Evolutionary conservation across 2,797 vertebrate species (phyloP).

Genomic region (Gouania willdenowi): DNA sequence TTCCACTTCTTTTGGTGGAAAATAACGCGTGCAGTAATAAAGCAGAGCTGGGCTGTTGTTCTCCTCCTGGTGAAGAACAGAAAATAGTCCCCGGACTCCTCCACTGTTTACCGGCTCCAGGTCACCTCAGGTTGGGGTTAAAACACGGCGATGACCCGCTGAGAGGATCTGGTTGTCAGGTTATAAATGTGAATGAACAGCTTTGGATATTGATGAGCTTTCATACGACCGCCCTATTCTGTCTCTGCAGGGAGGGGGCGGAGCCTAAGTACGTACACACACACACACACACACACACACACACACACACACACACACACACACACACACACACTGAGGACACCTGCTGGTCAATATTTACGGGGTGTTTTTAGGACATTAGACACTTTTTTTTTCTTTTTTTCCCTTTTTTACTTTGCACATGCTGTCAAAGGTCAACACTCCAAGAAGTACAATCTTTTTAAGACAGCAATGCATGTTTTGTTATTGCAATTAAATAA

Average conservation of each 20-base stretch:
- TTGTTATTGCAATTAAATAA: too few relatives aligned
- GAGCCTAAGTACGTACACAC: not conserved
- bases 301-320: too few relatives aligned
- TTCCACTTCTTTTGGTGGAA: too few relatives aligned
- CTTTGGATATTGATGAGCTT: conserved; percentile 1
- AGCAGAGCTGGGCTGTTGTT: not conserved
- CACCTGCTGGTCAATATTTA: too few relatives aligned
- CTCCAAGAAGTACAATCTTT: too few relatives aligned
- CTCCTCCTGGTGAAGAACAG: not conserved
- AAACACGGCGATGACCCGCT: rapidly evolving
- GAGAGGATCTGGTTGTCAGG: not conserved
- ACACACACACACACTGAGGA: too few relatives aligned
- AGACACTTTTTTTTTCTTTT: too few relatives aligned
- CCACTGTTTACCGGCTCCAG: not conserved
- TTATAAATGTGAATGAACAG: not conserved
- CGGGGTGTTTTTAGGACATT: too few relatives aligned
- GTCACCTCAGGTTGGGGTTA: not conserved
- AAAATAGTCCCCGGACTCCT: not conserved
- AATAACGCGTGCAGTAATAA: not conserved
- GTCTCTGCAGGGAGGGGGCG: conserved; percentile 13
- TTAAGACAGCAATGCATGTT: too few relatives aligned
- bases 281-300: too few relatives aligned
- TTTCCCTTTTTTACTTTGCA: too few relatives aligned
- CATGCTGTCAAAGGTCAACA: too few relatives aligned
- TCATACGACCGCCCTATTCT: conserved; percentile 4